These are phyloP conservation scores for Erythrolamprus reginae DNA, from an alignment of 2,113 vertebrate species.

Conservation along the genomic window DNA sequence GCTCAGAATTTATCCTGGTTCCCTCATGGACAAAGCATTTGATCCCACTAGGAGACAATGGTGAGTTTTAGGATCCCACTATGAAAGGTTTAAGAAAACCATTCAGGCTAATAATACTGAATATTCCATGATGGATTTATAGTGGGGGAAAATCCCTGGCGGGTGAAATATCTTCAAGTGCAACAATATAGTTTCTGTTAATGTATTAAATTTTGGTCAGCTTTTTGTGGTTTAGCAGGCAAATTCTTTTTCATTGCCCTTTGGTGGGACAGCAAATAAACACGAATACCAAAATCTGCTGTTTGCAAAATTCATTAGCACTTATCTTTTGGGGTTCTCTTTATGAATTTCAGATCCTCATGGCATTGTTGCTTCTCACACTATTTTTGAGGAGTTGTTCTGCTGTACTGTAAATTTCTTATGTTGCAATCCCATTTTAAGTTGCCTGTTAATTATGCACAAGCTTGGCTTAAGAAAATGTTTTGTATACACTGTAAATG, in stretches of 20 bases:
- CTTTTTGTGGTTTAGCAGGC: constrained; percentile 8
- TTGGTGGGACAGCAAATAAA: constrained; percentile 36
- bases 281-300: background rate
- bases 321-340: background rate
- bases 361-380: background rate
- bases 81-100: constrained; percentile 46
- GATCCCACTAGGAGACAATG: constrained; percentile 99
- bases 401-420: background rate
- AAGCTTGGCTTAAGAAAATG: constrained; percentile 8
- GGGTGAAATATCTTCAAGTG: background rate
- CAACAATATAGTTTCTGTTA: background rate
- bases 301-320: constrained; percentile 8
- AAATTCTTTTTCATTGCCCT: constrained; percentile 14
- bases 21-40: constrained; percentile 99
- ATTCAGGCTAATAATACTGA: constrained; percentile 40
- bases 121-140: background rate
- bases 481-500: background rate
- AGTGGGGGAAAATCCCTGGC: background rate
- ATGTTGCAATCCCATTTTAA: background rate
- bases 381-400: background rate
- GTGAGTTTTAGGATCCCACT: constrained; percentile 75
- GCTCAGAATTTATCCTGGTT: constrained; percentile 98
- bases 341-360: constrained; percentile 4
- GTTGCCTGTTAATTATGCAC: constrained; percentile 23
- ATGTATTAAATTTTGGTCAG: background rate